phyloP scores from a whole-genome alignment of 2,888 invertebrate species.

The Argynnis bischoffii region DNA sequence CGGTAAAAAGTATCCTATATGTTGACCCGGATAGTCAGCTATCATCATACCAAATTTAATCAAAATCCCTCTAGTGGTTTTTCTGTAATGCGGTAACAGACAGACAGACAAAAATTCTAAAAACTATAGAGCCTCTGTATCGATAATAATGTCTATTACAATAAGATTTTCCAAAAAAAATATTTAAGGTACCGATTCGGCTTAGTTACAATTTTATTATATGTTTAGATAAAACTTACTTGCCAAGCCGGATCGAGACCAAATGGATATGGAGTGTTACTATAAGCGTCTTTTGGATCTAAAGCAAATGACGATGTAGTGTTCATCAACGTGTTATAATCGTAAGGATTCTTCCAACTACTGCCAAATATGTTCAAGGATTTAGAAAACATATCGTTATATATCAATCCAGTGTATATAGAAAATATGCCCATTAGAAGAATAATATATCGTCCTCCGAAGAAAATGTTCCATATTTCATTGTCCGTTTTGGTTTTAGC shows the following conservation, averaged over 20 bases:
- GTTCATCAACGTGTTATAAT: conserved; percentile 54
- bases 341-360: conserved; percentile 80
- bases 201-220: too few species aligned
- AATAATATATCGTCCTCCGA: conserved; percentile 88
- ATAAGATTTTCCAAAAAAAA: too few species aligned
- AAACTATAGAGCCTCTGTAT: too few species aligned
- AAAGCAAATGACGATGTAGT: conserved; percentile 59
- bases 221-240: conserved; percentile 61
- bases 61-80: too few species aligned
- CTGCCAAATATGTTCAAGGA: conserved; percentile 87
- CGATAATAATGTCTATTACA: too few species aligned
- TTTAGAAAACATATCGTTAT: conserved; percentile 88
- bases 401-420: conserved; percentile 88
- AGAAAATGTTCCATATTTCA: conserved; percentile 88
- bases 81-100: too few species aligned
- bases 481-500: conserved; percentile 74
- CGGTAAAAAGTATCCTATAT: too few species aligned
- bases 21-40: too few species aligned
- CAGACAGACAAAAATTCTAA: too few species aligned
- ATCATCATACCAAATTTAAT: too few species aligned
- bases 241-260: conserved; percentile 89
- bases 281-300: conserved; percentile 72
- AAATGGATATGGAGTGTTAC: conserved; percentile 83
- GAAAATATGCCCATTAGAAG: conserved; percentile 89
- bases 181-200: too few species aligned